Percentiles rank a stretch among this genome's conserved stretches.
Conservation (phyloP, 1,140 invertebrate species). For the Lerema accius region DNA sequence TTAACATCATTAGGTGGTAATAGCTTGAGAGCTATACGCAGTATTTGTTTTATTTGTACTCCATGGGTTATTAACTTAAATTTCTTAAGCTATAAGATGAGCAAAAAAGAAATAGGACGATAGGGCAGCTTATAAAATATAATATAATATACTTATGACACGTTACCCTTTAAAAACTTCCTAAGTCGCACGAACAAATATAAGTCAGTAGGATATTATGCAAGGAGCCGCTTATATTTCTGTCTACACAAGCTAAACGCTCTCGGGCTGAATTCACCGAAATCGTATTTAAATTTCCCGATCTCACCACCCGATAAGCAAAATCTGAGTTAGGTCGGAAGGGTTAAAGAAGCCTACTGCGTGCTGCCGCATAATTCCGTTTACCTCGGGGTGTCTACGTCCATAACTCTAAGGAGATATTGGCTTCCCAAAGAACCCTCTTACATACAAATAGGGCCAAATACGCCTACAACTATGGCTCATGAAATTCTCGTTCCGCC, state of each 20-base stretch:
- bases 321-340: slow-evolving; percentile 74
- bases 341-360: slow-evolving; percentile 70
- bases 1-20: too few relatives aligned
- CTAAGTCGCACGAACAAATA: slow-evolving; percentile 41
- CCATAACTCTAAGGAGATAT: slow-evolving; percentile 56
- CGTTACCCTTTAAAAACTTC: slow-evolving; percentile 25
- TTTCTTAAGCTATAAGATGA: too few relatives aligned
- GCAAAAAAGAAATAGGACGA: too few relatives aligned
- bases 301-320: slow-evolving; percentile 72
- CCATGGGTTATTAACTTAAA: too few relatives aligned
- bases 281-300: slow-evolving; percentile 76
- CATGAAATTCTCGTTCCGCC: slow-evolving; percentile 19
- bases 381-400: slow-evolving; percentile 59
- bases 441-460: slow-evolving; percentile 40
- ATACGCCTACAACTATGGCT: slow-evolving; percentile 26
- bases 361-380: slow-evolving; percentile 76
- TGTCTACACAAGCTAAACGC: slow-evolving; percentile 55
- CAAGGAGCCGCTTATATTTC: slow-evolving; percentile 37
- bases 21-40: too few relatives aligned
- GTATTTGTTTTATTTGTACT: too few relatives aligned
- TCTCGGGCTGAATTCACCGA: slow-evolving; percentile 53
- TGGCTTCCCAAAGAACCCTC: slow-evolving; percentile 40
- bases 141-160: too few relatives aligned
- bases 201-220: slow-evolving; percentile 48
- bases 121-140: not conserved